Base-by-base conservation (phyloP, 1,140 invertebrate species). In the Proctacanthus coquilletti region DNA sequence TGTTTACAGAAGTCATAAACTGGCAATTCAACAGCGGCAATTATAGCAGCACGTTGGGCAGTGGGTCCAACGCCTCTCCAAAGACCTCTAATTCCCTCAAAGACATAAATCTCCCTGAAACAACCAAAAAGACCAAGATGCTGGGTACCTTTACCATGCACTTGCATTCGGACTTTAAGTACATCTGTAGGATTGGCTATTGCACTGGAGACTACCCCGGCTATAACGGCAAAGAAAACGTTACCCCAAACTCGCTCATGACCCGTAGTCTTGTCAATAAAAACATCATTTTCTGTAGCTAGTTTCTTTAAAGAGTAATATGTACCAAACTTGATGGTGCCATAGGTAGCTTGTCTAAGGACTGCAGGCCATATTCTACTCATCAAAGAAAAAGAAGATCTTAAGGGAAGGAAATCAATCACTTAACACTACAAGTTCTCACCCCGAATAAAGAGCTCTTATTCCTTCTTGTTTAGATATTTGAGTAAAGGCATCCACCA, bases 181-280 rank as follows among this genome's bases (percentile, higher is more conserved):
- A 97, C 84, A 71, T 97, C 93, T 3, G 91, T 92, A n/a, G 92
- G 92, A 69, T 92, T 94, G 10, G 91, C 89, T 48, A 95, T 84
- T n/a, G 91, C 85, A 53, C 87, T 91, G 14, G 87, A 89, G 31
- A 93, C 66, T 5, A 86, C 84, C 17, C 84, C 84, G 10, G 84
- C 81, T 45, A 47, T 64, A 11, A 84, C 75, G 18, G 84, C 89
- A 68, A 87, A 93, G 37, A 80, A 64, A 27, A 92, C 74, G 65
- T 93, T 93, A 27, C 80, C 72, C 43, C 74, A 62, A 18, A 93
- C 66, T 47, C 75, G 71, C 52, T 87, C 84, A 43, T 69, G 65
- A 44, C 65, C 64, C 41, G 77, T 67, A 53, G 75, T 67, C 47
- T 65, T 51, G 51, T 64, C 56, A 46, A 54, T 52, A 42, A 67